Conservation (phyloP, 2,888 invertebrate species). For the Philhelius pedissequus region DNA sequence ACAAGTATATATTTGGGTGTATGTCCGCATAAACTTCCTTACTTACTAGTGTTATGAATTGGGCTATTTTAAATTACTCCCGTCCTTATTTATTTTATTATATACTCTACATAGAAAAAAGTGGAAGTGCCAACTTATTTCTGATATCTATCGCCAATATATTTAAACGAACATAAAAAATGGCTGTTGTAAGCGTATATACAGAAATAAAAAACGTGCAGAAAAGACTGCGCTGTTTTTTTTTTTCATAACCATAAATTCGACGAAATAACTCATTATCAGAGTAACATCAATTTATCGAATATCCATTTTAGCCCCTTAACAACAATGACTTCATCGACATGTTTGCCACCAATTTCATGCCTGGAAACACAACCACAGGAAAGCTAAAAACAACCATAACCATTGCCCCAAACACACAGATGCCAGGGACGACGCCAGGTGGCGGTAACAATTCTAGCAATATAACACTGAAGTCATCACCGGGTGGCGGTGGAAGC, state of each 20-base stretch:
- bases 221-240: too few relatives aligned
- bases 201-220: too few relatives aligned
- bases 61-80: too few relatives aligned
- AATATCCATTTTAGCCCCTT: conserved; percentile 72
- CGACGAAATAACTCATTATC: neutral
- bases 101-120: too few relatives aligned
- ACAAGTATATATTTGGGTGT: too few relatives aligned
- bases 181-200: too few relatives aligned
- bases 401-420: conserved; percentile 73
- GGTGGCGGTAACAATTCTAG: conserved; percentile 71
- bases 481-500: conserved; percentile 68
- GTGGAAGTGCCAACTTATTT: too few relatives aligned
- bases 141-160: too few relatives aligned
- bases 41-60: too few relatives aligned
- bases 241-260: neutral
- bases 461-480: conserved; percentile 68
- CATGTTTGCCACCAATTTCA: conserved; percentile 75
- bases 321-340: conserved; percentile 77
- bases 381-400: conserved; percentile 60
- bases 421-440: conserved; percentile 65
- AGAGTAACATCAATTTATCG: neutral
- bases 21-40: too few relatives aligned
- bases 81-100: too few relatives aligned
- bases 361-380: conserved; percentile 67
- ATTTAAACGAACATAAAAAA: too few relatives aligned